Percentiles rank a stretch among this genome's conserved stretches.
phyloP scores from a whole-genome alignment of 2,113 vertebrate genomes.

The Brachirus orientalis region DNA sequence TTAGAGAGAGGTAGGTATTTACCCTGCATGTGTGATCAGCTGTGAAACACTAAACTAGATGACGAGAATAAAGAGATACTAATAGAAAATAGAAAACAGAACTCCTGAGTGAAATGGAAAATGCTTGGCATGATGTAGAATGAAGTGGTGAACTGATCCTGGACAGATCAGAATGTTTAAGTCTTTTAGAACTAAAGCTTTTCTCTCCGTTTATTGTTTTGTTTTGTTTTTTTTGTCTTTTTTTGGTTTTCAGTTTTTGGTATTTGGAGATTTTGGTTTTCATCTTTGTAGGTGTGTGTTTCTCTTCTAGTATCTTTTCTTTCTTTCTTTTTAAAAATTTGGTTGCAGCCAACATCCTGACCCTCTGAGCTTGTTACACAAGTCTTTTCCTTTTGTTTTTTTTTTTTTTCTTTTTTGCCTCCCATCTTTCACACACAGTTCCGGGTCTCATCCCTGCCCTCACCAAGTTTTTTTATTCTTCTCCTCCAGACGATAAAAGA shows the following conservation, averaged over 20 bases:
- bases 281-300: conserved; percentile 72
- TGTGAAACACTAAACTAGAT: conserved; percentile 33
- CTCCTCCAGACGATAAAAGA: conserved; percentile 46
- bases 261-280: conserved; percentile 84
- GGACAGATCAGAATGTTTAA: conserved; percentile 74
- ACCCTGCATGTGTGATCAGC: conserved; percentile 52
- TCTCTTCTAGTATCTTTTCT: conserved; percentile 47
- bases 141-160: conserved; percentile 67
- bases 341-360: conserved; percentile 53
- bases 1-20: conserved; percentile 68
- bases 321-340: conserved; percentile 32
- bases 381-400: conserved; percentile 50
- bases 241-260: conserved; percentile 86
- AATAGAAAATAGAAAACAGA: not conserved
- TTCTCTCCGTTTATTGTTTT: conserved; percentile 81
- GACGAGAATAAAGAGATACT: too few relatives aligned
- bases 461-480: conserved; percentile 32
- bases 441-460: conserved; percentile 71
- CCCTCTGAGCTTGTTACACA: conserved; percentile 57
- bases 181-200: conserved; percentile 85
- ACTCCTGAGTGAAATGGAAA: conserved; percentile 53
- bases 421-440: conserved; percentile 56
- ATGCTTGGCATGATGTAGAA: conserved; percentile 56
- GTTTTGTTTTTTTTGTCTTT: conserved; percentile 30
- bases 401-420: conserved; percentile 40